Evolutionary conservation across 2,113 vertebrate species (phyloP).

Genomic region (Erythrolamprus reginae): DNA sequence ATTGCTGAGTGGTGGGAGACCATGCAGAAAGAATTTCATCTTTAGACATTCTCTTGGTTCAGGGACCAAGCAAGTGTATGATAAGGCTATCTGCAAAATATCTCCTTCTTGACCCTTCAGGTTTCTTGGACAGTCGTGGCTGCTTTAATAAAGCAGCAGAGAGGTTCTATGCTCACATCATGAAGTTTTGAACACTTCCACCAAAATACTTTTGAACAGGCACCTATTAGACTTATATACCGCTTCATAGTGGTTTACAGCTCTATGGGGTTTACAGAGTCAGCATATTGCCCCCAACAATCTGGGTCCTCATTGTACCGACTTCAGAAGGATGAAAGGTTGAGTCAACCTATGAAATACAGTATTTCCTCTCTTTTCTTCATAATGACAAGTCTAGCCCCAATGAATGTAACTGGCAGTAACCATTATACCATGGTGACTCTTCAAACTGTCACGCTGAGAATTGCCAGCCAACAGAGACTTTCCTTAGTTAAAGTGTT

Average conservation of each 20-base stretch:
- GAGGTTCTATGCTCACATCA: neutral
- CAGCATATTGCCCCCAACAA: no score
- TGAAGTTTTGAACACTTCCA: neutral
- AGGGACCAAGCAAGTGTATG: neutral
- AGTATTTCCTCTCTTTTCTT: neutral
- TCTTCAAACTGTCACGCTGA: no score
- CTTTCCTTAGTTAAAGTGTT: no score
- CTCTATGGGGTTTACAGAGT: no score
- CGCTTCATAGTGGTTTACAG: no score
- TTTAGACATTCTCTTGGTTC: neutral
- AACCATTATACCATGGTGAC: neutral
- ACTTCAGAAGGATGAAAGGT: no score
- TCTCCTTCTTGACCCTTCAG: neutral
- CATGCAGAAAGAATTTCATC: neutral
- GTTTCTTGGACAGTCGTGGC: neutral
- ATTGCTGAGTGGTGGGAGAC: neutral
- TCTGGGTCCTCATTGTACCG: no score
- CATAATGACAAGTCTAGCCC: neutral
- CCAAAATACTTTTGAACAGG: neutral
- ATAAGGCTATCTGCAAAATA: neutral
- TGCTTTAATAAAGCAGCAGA: neutral
- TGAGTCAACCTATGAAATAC: neutral
- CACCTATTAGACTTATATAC: no score
- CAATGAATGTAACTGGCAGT: neutral
- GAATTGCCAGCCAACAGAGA: no score